These are phyloP conservation scores for Osmoderma eremita DNA, from an alignment of 2,888 invertebrate species.

Conservation along the genomic window DNA sequence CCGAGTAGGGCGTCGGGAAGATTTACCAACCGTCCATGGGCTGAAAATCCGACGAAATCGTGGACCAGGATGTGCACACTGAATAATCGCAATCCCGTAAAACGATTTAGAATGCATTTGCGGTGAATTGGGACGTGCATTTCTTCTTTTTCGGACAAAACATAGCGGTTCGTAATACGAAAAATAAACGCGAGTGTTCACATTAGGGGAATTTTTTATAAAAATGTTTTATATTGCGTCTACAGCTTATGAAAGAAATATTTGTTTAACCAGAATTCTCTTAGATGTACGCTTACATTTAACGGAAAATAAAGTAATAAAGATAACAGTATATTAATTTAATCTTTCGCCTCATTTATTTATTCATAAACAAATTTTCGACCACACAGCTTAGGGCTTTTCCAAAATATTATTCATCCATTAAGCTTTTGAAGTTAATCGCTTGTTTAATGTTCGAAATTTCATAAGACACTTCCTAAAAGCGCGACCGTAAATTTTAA, in stretches of 20 bases:
- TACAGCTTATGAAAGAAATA: too few species aligned
- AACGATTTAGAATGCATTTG: conserved; percentile 12
- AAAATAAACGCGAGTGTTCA: too few species aligned
- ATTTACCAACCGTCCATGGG: not conserved
- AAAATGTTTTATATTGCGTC: too few species aligned
- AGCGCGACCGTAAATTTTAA: conserved; percentile 4
- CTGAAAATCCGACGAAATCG: conserved; percentile 14
- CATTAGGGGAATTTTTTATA: too few species aligned
- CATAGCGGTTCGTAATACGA: too few species aligned
- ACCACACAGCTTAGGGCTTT: not conserved
- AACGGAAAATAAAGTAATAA: too few species aligned
- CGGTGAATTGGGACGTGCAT: not conserved
- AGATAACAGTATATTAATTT: too few species aligned
- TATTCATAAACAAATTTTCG: not conserved
- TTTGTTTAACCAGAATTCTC: too few species aligned
- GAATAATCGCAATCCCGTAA: conserved; percentile 8
- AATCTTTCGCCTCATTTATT: too few species aligned
- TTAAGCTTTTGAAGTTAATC: too few species aligned
- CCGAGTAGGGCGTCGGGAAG: not conserved
- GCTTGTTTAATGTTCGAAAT: too few species aligned
- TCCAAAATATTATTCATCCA: not conserved
- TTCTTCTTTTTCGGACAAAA: not conserved
- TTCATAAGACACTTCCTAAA: not conserved
- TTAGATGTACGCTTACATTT: too few species aligned
- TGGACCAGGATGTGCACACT: not conserved